phyloP scores from a whole-genome alignment of 1,140 invertebrate species.

The Lerema accius region DNA sequence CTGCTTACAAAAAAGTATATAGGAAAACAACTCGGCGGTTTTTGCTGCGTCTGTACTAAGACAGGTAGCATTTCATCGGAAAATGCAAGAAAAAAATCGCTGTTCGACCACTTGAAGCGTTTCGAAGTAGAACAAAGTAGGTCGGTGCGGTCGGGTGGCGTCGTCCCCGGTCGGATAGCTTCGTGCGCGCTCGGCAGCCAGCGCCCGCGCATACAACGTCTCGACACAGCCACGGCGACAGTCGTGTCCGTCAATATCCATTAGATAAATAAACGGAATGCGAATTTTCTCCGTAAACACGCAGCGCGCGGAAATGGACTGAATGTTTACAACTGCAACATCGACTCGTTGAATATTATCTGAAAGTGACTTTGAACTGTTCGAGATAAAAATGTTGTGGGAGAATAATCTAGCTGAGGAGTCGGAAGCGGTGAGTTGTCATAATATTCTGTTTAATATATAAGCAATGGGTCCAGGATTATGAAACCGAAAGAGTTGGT shows the following conservation, averaged over 20 bases:
- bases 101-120: slow-evolving; percentile 62
- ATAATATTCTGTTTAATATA: slow-evolving; percentile 41
- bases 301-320: slow-evolving; percentile 58
- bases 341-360: slow-evolving; percentile 35
- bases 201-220: slow-evolving; percentile 68
- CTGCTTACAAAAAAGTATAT: slow-evolving; percentile 38
- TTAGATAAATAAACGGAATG: slow-evolving; percentile 57
- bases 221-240: slow-evolving; percentile 58
- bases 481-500: slow-evolving; percentile 52
- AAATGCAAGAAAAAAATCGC: slow-evolving; percentile 74
- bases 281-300: slow-evolving; percentile 47
- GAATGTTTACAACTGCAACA: slow-evolving; percentile 45
- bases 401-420: slow-evolving; percentile 70
- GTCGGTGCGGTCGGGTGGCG: slow-evolving; percentile 62
- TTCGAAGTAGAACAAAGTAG: slow-evolving; percentile 72
- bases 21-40: slow-evolving; percentile 53
- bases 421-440: slow-evolving; percentile 67
- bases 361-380: slow-evolving; percentile 63
- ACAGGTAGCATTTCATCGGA: slow-evolving; percentile 74
- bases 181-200: slow-evolving; percentile 54
- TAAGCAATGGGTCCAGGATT: slow-evolving; percentile 44
- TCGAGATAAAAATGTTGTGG: slow-evolving; percentile 71
- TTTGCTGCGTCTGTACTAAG: slow-evolving; percentile 54
- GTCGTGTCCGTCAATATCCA: slow-evolving; percentile 49
- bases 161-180: slow-evolving; percentile 55